phyloP scores from a whole-genome alignment of 1,140 invertebrate species.

The Theocolax elegans region DNA sequence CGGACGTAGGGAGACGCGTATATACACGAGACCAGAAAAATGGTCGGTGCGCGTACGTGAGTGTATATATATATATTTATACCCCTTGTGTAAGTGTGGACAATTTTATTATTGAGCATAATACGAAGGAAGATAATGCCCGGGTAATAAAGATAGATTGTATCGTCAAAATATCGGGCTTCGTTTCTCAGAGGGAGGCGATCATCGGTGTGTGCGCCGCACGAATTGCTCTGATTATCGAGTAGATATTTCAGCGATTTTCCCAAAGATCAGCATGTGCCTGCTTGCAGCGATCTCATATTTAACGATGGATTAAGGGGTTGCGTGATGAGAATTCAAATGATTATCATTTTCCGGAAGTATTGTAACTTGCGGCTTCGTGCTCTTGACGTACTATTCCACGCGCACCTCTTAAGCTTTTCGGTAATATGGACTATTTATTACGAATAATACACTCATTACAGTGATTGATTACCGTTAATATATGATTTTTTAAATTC shows the following conservation, averaged over 20 bases:
- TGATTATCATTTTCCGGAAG: too few species aligned
- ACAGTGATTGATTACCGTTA: too few species aligned
- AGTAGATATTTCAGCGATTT: conserved; percentile 29
- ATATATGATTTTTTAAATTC: too few species aligned
- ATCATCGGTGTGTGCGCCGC: not conserved
- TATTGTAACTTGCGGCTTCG: too few species aligned
- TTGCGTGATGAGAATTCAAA: not conserved
- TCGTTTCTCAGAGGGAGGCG: not conserved
- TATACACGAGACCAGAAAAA: conserved; percentile 23
- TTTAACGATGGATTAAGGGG: not conserved
- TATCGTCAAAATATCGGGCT: conserved; percentile 26
- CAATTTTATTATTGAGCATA: conserved; percentile 27
- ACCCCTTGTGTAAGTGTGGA: too few species aligned
- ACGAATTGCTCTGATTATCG: conserved; percentile 7
- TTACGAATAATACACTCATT: too few species aligned
- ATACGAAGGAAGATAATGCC: not conserved
- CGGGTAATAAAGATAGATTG: conserved; percentile 27
- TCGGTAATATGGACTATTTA: too few species aligned
- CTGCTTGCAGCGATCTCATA: not conserved
- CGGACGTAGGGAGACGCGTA: not conserved
- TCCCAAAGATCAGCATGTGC: not conserved
- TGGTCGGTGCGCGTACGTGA: conserved; percentile 8
- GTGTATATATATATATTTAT: too few species aligned
- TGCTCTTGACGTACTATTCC: too few species aligned
- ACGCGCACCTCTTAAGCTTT: too few species aligned